phyloP scores from a whole-genome alignment of 2,888 invertebrate genomes.

The Sinhomidia bicolor region DNA sequence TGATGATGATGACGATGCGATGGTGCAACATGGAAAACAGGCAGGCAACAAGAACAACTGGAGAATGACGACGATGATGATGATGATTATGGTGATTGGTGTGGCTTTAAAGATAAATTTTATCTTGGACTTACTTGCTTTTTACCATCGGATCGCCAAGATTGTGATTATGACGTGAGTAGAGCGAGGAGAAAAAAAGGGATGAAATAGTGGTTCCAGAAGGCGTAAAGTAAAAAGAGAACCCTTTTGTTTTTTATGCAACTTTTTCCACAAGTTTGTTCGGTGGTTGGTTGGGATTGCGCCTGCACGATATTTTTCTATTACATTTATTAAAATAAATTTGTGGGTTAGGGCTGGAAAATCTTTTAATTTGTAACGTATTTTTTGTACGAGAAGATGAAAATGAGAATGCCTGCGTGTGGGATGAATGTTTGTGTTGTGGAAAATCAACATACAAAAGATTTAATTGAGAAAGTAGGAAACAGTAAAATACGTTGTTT shows the following conservation, averaged over 20 bases:
- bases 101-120: slow-evolving; percentile 37
- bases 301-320: background rate
- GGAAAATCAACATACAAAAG: background rate
- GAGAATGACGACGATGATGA: background rate
- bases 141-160: too few species aligned
- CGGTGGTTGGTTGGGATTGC: slow-evolving; percentile 49
- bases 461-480: too few species aligned
- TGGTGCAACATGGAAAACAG: slow-evolving; percentile 18
- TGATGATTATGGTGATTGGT: slow-evolving; percentile 19
- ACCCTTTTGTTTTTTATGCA: slow-evolving; percentile 16
- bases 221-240: background rate
- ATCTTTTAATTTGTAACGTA: slow-evolving; percentile 16
- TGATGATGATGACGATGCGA: background rate
- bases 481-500: too few species aligned
- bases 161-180: background rate
- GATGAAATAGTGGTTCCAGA: background rate
- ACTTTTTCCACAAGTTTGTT: slow-evolving; percentile 11
- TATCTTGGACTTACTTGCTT: background rate
- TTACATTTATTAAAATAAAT: slow-evolving; percentile 45
- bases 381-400: background rate
- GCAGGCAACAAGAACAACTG: background rate
- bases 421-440: background rate
- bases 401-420: background rate
- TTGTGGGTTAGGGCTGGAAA: background rate
- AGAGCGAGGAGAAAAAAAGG: background rate